Percentiles rank a stretch among this genome's conserved stretches.
Conservation (phyloP, 2,797 vertebrate species). For the Poliocrania exsul region DNA sequence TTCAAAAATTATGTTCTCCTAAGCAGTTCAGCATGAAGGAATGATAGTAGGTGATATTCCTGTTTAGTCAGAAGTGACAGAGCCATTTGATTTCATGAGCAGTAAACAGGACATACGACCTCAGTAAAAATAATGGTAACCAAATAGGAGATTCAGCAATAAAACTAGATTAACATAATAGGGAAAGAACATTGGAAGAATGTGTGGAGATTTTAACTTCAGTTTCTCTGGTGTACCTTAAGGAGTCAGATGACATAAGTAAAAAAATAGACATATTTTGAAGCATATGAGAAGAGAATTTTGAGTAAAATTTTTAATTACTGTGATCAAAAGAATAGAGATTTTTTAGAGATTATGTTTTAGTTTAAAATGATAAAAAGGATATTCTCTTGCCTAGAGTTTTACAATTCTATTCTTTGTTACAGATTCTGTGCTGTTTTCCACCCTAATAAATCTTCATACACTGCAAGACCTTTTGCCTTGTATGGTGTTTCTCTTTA, state of each 20-base stretch:
- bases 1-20: constrained; percentile 7
- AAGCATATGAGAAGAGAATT: background rate
- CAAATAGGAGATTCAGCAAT: background rate
- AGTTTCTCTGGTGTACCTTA: background rate
- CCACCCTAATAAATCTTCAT: background rate
- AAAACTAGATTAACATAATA: constrained; percentile 20
- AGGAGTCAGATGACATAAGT: background rate
- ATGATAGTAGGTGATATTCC: constrained; percentile 7
- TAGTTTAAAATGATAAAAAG: background rate
- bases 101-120: background rate
- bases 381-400: background rate
- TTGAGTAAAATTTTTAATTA: background rate
- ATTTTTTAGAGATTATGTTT: background rate
- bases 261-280: background rate
- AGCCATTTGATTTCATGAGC: constrained; percentile 37
- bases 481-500: background rate
- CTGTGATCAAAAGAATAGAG: background rate
- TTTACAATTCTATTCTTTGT: background rate
- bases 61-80: constrained; percentile 28
- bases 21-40: background rate
- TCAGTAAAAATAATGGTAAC: constrained; percentile 42
- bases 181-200: background rate
- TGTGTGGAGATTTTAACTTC: background rate
- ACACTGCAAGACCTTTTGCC: background rate
- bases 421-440: background rate